Evolutionary conservation across 2,113 vertebrate species (phyloP), one percentile per base, ranked within the genome.

Genomic region (Marcusenius ussheri): DNA sequence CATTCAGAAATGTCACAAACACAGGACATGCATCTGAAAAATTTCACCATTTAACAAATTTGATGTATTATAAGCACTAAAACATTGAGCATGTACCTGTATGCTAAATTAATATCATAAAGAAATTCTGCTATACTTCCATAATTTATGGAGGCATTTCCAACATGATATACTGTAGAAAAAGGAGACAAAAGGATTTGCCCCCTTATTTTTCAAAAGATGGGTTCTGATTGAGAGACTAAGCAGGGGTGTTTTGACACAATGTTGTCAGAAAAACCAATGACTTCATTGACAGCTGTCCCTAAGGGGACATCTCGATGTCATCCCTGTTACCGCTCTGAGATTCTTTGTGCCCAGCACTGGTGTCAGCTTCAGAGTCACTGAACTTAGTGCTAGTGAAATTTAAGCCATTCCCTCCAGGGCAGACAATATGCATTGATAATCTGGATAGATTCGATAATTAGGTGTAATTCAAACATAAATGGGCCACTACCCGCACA

Each of bases 401-500:
- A 88, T 88, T 21, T 56, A 74, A 49, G 88, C 45, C n/a, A 17
- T 46, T 74, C 88, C 45, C 24, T 88, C 83, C 91, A 53, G 84
- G 90, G 88, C 90, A 86, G 91, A 91, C 90, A 66, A 77, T 31
- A 70, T 86, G 42, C 42, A 92, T 93, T 93, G 89, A 95, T 94
- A 93, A 77, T 91, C 88, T 90, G 88, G 91, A 92, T 91, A 90
- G 92, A 91, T 91, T 47, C 91, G 74, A 53, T 92, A 93, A 94
- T 83, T 66, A 91, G 91, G 87, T 10, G 86, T 70, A 91, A 90
- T 87, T 89, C 88, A 93, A 90, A 92, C 85, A 88, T 91, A 93
- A 94, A 94, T 95, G 93, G 93, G 92, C 93, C 93, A 50, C 66
- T 89, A 93, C 94, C 93, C 80, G 91, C 92, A 90, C 92, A 94